Conservation (phyloP, 2,888 invertebrate genomes). For the Mongoloraphidia duomilia region DNA sequence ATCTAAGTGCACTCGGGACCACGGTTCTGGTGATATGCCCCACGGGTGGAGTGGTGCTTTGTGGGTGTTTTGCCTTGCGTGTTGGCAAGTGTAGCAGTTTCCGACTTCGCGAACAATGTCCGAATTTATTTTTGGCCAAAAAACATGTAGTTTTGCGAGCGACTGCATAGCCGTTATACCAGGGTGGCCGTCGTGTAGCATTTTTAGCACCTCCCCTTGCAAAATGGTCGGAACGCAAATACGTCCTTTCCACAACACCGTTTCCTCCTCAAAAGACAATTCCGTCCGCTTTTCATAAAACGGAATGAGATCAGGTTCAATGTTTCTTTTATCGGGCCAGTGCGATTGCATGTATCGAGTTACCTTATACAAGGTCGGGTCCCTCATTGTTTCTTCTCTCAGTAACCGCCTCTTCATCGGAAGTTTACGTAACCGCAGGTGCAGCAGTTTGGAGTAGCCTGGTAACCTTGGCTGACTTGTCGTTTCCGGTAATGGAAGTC, state of each 20-base stretch:
- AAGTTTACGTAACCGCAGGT: too few relatives aligned
- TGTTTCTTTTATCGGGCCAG: too few relatives aligned
- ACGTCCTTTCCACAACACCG: conserved; percentile 11
- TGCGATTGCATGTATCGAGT: too few relatives aligned
- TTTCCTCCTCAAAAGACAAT: conserved; percentile 10
- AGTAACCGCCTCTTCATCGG: too few relatives aligned
- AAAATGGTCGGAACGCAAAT: conserved; percentile 5
- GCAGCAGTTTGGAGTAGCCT: too few relatives aligned
- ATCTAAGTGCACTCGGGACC: conserved; percentile 7
- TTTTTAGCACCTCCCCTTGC: not conserved
- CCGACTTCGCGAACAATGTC: conserved; percentile 10
- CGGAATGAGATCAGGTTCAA: conserved; percentile 4
- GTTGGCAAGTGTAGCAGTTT: conserved; percentile 11
- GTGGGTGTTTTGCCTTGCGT: too few relatives aligned
- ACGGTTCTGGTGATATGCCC: conserved; percentile 11
- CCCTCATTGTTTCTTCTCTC: too few relatives aligned
- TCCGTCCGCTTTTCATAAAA: conserved; percentile 14
- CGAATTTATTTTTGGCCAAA: conserved; percentile 14
- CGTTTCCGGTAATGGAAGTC: not conserved
- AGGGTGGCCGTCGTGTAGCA: not conserved
- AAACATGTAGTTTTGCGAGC: conserved; percentile 12
- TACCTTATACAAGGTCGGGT: too few relatives aligned
- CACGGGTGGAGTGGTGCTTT: conserved; percentile 11
- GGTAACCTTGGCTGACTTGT: too few relatives aligned
- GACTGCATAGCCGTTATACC: conserved; percentile 14